These are phyloP conservation scores for Sitobion miscanthi DNA, from an alignment of 1,140 invertebrate species.

Conservation along the genomic window DNA sequence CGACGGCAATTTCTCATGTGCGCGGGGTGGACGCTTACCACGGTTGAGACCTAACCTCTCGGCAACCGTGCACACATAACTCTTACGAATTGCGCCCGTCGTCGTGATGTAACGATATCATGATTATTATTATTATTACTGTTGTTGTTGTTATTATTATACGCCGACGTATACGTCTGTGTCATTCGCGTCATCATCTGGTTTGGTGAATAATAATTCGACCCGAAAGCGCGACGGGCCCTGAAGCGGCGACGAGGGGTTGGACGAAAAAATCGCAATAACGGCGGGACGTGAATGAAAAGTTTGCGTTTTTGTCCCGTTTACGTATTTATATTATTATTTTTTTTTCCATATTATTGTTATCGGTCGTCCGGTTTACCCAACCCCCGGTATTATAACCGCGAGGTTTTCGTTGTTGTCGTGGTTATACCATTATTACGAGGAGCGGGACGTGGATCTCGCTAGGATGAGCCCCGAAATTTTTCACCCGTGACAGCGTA, in stretches of 20 bases:
- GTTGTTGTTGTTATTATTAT: not conserved
- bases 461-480: not conserved
- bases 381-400: not conserved
- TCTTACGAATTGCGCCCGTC: not conserved
- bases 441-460: not conserved
- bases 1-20: not conserved
- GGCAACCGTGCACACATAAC: not conserved
- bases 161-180: not conserved
- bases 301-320: not conserved
- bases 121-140: not conserved
- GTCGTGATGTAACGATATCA: not conserved
- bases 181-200: not conserved
- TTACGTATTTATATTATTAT: constrained; percentile 13
- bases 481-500: constrained; percentile 29
- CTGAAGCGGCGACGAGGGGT: not conserved
- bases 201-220: not conserved
- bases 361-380: constrained; percentile 9
- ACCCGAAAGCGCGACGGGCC: not conserved
- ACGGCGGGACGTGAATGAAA: not conserved
- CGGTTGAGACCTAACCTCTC: not conserved
- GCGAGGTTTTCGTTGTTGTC: not conserved
- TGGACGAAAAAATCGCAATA: not conserved
- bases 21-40: too few relatives aligned
- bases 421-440: not conserved
- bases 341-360: not conserved